These are phyloP conservation scores for Dendrolimus pini DNA, from an alignment of 2,888 invertebrate genomes.

Conservation along the genomic window DNA sequence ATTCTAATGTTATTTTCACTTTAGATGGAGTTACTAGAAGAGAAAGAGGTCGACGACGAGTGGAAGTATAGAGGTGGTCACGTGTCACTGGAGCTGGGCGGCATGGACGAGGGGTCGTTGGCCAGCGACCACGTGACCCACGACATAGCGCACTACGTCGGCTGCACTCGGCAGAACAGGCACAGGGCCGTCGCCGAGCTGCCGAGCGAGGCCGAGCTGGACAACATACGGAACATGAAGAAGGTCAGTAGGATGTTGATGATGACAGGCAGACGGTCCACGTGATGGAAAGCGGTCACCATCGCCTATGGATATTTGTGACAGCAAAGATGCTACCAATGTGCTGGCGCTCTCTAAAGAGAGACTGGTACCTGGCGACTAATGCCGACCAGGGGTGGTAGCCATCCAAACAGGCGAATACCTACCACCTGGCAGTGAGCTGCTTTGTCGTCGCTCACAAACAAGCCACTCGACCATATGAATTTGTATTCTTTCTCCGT, in stretches of 20 bases:
- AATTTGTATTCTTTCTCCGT: too few relatives aligned
- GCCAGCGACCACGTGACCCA: conserved; percentile 60
- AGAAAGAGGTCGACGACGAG: conserved; percentile 31
- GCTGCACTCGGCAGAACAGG: conserved; percentile 52
- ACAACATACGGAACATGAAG: conserved; percentile 92
- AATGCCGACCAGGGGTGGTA: too few relatives aligned
- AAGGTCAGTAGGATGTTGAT: conserved; percentile 69
- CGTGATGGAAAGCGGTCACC: too few relatives aligned
- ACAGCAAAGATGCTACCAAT: too few relatives aligned
- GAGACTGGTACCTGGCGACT: too few relatives aligned
- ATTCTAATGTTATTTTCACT: not conserved
- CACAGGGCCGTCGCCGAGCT: conserved; percentile 78
- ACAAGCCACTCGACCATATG: too few relatives aligned
- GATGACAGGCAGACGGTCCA: too few relatives aligned
- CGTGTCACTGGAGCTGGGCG: conserved; percentile 67
- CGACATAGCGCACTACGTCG: conserved; percentile 61
- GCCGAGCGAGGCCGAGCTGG: conserved; percentile 89
- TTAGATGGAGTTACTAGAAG: not conserved
- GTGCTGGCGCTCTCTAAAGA: too few relatives aligned
- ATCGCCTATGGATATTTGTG: too few relatives aligned
- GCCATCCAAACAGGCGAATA: too few relatives aligned
- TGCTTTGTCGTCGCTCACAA: too few relatives aligned
- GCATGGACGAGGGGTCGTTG: conserved; percentile 72
- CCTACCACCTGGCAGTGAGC: too few relatives aligned
- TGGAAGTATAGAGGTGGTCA: conserved; percentile 42